Conservation (phyloP, 1,140 invertebrate genomes). For the Drosophila murphyi region DNA sequence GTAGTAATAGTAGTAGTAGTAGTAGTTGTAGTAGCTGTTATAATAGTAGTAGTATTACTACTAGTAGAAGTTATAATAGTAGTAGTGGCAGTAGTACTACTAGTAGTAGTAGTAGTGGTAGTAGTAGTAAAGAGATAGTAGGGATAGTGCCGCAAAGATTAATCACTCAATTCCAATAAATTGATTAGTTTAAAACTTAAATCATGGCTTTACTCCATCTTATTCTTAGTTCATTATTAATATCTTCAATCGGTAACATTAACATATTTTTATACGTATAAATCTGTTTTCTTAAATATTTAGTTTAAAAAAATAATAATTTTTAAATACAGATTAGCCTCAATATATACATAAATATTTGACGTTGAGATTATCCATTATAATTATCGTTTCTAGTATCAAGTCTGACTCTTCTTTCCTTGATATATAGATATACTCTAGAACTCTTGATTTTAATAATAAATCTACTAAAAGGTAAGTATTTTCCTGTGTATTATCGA, state of each 20-base stretch:
- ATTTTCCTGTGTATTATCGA: too few relatives aligned
- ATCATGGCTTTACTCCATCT: background rate
- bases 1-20: background rate
- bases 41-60: background rate
- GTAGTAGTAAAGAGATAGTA: constrained; percentile 4
- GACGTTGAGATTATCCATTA: background rate
- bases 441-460: too few relatives aligned
- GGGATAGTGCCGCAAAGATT: background rate
- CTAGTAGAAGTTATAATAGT: background rate
- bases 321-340: too few relatives aligned
- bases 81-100: background rate
- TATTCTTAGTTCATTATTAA: background rate
- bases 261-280: background rate
- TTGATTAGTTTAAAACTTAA: constrained; percentile 5
- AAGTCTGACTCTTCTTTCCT: background rate
- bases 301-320: background rate
- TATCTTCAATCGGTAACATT: background rate
- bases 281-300: background rate
- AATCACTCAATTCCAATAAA: constrained; percentile 10
- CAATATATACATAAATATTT: background rate
- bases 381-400: background rate
- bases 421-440: too few relatives aligned
- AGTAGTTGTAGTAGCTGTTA: background rate
- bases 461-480: too few relatives aligned
- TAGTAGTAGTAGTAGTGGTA: background rate